Base-by-base conservation (phyloP, 2,888 invertebrate species). In the Coelinius sp. region DNA sequence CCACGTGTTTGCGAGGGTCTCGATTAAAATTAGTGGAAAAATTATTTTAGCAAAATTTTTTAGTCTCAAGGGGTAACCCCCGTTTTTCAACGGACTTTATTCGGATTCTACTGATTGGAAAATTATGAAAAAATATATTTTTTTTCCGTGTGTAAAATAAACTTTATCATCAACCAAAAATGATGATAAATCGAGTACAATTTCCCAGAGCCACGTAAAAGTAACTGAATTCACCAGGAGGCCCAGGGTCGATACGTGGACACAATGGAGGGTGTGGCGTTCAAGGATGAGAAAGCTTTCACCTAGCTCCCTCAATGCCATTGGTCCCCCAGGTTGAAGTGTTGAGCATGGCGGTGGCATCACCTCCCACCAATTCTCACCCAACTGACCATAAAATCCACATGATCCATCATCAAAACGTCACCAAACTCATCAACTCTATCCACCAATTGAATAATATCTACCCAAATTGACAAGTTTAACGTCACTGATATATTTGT, bases 221-320 rank as follows among this genome's bases (percentile, higher is more conserved):
- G 52, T 25, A 14, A 49, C 65, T 59, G 63, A 68, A 41, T 65
- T 67, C 52, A 65, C 25, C 17, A 53, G 52, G 63, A 73, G 71
- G n/a, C n/a, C 46, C 78, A 78, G 80, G 84, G 84, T 84, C 84
- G 84, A 84, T 84, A 84, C 84, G 78, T 81, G 81, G 80, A 81
- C 82, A 82, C 83, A 84, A 84, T 83, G 81, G 83, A 84, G 86
- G 86, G 86, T 86, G 86, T 86, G 86, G 86, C 86, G 79, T 85
- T 86, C 81, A 83, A 86, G 83, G 82, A 84, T 80, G 81, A n/a
- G n/a, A 80, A 82, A 84, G 81, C 78, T 80, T 74, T 64, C 49
- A 67, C 62, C 46, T 44, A 52, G 62, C 53, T 79, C 76, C 75
- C 68, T 68, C 66, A 68, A 73, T 80, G 78, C 81, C 79, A 81